A percentile compares a stretch with the other conserved stretches of the same genome.
Conservation (phyloP, 2,888 invertebrate genomes). For the Ernsta delagoae region DNA sequence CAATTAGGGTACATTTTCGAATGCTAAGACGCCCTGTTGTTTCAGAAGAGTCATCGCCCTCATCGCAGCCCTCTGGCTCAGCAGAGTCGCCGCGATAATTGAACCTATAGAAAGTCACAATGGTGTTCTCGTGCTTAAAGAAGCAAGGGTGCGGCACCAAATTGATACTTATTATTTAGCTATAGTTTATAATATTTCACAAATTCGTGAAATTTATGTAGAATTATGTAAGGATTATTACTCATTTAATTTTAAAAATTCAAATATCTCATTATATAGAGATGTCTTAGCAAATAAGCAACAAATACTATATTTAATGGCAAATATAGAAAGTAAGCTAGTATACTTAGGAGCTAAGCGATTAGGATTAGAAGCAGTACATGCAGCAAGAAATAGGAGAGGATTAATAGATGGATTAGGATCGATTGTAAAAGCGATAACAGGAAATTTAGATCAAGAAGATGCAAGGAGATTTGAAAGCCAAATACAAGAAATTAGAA, state of each 20-base stretch:
- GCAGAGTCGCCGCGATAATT: background rate
- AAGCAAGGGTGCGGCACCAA: conserved; percentile 4
- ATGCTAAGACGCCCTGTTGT: background rate
- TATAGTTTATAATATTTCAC: background rate
- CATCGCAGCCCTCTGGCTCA: conserved; percentile 4
- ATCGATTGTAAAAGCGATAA: background rate
- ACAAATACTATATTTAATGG: background rate
- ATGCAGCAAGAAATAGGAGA: background rate
- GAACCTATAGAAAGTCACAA: background rate
- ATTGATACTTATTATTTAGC: background rate
- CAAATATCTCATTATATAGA: background rate
- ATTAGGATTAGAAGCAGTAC: background rate
- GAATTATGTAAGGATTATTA: conserved; percentile 1
- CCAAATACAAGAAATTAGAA: background rate
- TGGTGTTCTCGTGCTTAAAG: background rate
- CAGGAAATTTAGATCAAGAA: conserved; percentile 3
- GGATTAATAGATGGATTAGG: conserved; percentile 1
- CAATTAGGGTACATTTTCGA: conserved; percentile 2
- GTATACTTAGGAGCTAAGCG: background rate
- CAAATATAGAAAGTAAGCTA: conserved; percentile 3
- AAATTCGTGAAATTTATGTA: background rate
- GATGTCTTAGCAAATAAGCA: background rate
- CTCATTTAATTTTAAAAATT: background rate
- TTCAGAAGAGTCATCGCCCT: background rate
- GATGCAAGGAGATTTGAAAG: background rate